phyloP scores from a whole-genome alignment of 2,797 vertebrate genomes.

The Girardinus metallicus region DNA sequence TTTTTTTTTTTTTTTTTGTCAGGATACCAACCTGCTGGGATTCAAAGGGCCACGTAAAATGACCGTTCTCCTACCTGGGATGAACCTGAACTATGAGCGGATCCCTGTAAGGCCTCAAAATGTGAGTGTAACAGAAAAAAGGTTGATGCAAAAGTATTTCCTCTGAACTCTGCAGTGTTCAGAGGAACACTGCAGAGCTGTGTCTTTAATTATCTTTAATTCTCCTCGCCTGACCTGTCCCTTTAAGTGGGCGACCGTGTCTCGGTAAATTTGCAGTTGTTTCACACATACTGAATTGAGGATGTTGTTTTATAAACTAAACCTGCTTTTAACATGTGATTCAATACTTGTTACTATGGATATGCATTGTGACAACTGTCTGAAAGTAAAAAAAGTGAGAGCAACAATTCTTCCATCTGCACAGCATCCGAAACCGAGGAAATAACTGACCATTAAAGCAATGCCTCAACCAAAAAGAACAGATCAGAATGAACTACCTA shows the following conservation, averaged over 20 bases:
- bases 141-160: neutral
- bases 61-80: conserved; percentile 97
- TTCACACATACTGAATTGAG: no score
- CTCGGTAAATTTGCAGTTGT: no score
- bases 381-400: neutral
- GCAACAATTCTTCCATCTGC: neutral
- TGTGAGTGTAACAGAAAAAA: conserved; percentile 77
- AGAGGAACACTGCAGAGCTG: no score
- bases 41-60: conserved; percentile 98
- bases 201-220: no score
- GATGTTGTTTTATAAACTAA: no score
- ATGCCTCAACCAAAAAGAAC: neutral
- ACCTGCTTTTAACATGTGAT: neutral
- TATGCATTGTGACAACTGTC: neutral
- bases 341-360: neutral
- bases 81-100: conserved; percentile 93
- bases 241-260: no score
- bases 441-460: neutral
- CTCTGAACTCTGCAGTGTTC: neutral
- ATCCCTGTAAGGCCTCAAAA: conserved; percentile 88
- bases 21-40: conserved; percentile 98
- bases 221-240: no score
- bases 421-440: neutral
- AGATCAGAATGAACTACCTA: neutral
- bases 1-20: conserved; percentile 13